phyloP scores from a whole-genome alignment of 2,113 vertebrate species.

The Anolis carolinensis region DNA sequence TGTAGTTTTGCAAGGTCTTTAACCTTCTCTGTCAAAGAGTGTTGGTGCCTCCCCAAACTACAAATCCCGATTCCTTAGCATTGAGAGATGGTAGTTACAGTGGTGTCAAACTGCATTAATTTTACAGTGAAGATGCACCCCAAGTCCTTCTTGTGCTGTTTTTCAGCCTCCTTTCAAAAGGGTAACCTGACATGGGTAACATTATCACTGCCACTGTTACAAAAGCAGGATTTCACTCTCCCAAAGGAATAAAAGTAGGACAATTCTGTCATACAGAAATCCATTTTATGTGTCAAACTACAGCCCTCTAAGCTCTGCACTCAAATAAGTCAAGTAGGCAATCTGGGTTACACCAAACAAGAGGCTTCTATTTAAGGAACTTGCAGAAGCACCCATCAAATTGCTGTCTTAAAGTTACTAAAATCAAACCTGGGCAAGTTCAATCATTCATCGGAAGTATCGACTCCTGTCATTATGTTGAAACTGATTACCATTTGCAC shows the following conservation, averaged over 20 bases:
- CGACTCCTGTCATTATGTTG: constrained; percentile 36
- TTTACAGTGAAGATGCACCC: too few species aligned
- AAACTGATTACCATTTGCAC: constrained; percentile 36
- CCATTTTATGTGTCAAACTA: neutral
- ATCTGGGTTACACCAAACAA: neutral
- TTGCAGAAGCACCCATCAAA: constrained; percentile 22
- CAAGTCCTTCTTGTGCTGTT: too few species aligned
- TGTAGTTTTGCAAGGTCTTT: too few species aligned
- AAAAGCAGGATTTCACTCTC: neutral
- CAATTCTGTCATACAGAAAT: neutral
- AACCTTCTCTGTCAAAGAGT: too few species aligned
- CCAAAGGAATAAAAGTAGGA: neutral
- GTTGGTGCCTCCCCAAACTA: too few species aligned
- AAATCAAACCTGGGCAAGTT: constrained; percentile 10
- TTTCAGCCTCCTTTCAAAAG: too few species aligned
- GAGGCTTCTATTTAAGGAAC: neutral
- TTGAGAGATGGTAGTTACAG: too few species aligned
- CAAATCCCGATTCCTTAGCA: too few species aligned
- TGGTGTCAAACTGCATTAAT: too few species aligned
- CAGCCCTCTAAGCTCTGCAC: neutral
- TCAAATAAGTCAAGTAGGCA: neutral
- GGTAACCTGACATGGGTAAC: neutral
- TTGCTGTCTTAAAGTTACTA: constrained; percentile 14
- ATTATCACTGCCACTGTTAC: neutral
- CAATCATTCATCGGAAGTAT: constrained; percentile 21